Base-by-base conservation (phyloP, 2,888 invertebrate genomes). In the Ectemnius cavifrons region DNA sequence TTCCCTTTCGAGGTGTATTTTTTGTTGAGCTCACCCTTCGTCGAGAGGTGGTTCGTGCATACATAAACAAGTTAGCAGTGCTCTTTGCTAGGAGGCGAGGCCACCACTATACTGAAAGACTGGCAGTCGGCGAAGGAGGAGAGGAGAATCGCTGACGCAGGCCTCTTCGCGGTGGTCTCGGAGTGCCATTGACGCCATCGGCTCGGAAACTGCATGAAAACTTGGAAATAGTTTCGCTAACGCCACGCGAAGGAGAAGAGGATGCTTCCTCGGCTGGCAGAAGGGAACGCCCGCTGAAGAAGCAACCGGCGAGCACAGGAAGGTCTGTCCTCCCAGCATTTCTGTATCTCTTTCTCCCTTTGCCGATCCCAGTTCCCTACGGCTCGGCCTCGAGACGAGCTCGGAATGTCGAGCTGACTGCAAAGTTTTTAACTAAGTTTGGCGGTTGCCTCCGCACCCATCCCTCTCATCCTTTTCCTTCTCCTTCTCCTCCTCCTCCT, bases 401-500 rank as follows among this genome's bases (percentile, higher is more conserved):
- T 82, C 76, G 81, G 82, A 87, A 89, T 89, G 89, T 87, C 86
- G 76, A 83, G 88, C 89, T 88, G 88, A 89, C 89, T 89, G 83
- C 77, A 84, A 89, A 89, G 88, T 90, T 90, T 89, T 87, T 89
- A 89, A 90, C 89, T 88, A 86, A 90, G 88, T 89, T 89, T 83
- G 78, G 85, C 82, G 87, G 86, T 85, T 85, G 81, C 84, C 83
- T 80, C 82, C 77, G 66, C 37, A 37, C 11, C 37, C 37, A 37
- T 11, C 37, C 37, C 37, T 11, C 37, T 37, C 37, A 11, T 11
- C 37, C 23, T 20, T 2, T 2, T 20, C 20, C 20, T 20, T 20
- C 20, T n/a, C n/a, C n/a, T n/a, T n/a, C n/a, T 1, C 20, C 20
- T 20, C 20, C 1, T 23, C 23, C 20, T 2, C 23, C 23, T 23